Conservation (phyloP, 2,113 vertebrate species). For the Boulengeromyrus knoepffleri region DNA sequence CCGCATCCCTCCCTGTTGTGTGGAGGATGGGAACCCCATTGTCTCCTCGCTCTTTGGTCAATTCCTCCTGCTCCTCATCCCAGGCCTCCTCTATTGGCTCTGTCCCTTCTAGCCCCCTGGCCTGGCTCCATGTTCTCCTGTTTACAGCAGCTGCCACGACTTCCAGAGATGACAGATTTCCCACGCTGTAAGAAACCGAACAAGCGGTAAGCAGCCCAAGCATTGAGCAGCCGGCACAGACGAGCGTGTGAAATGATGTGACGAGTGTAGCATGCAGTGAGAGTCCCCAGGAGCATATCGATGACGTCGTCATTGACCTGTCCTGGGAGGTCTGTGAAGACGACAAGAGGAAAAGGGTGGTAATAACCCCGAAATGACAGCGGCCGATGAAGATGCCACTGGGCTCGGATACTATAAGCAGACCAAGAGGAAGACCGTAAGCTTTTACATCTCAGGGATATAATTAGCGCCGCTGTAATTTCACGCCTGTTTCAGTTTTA, state of each 20-base stretch:
- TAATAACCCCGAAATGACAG: not conserved
- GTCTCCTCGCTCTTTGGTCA: not conserved
- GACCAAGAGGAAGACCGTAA: not conserved
- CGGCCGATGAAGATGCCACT: not conserved
- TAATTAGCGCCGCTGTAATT: not conserved
- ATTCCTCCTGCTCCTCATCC: not conserved
- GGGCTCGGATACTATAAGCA: too few relatives aligned
- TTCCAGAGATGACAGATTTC: conserved; percentile 15
- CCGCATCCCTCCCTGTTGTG: conserved; percentile 15
- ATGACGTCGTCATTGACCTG: not conserved
- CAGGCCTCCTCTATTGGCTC: not conserved
- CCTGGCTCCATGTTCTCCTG: not conserved
- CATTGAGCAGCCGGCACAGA: not conserved
- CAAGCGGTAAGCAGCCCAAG: not conserved
- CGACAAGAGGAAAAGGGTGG: conserved; percentile 29
- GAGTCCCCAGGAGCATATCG: not conserved
- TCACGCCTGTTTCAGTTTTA: conserved; percentile 12
- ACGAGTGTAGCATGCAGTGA: not conserved
- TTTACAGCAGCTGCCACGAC: not conserved
- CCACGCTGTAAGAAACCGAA: not conserved
- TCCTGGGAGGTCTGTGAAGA: not conserved
- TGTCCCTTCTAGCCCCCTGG: not conserved
- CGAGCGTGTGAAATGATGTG: not conserved
- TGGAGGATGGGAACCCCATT: not conserved
- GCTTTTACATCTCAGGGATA: not conserved